These are phyloP conservation scores for Spisula solida DNA, from an alignment of 2,888 invertebrate genomes.

Conservation along the genomic window DNA sequence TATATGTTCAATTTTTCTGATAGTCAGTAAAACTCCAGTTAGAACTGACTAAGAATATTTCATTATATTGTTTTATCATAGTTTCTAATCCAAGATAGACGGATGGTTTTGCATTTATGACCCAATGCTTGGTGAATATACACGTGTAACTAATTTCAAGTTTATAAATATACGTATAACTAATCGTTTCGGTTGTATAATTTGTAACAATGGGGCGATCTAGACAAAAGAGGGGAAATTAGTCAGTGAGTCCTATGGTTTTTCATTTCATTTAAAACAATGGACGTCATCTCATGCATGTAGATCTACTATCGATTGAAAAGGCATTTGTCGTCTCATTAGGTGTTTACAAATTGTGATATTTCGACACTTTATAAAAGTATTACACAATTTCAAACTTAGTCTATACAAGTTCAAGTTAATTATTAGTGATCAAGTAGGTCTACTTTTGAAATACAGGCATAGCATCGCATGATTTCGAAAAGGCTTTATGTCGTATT, in stretches of 20 bases:
- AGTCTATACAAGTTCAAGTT: too few species aligned
- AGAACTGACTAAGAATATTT: neutral
- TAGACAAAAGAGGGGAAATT: conserved; percentile 10
- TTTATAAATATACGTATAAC: too few species aligned
- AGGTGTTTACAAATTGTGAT: neutral
- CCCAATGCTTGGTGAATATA: neutral
- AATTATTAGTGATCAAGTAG: too few species aligned
- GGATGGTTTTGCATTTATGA: neutral
- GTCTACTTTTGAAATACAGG: too few species aligned
- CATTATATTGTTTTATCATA: too few species aligned
- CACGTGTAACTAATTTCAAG: too few species aligned
- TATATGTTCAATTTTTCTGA: neutral
- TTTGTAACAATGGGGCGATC: neutral
- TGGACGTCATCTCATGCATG: neutral
- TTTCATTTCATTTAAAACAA: neutral
- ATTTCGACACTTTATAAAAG: neutral
- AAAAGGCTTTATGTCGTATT: too few species aligned
- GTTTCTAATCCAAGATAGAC: neutral
- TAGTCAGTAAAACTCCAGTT: neutral
- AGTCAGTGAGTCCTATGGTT: neutral
- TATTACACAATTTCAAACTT: too few species aligned
- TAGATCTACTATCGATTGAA: neutral
- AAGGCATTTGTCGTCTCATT: neutral
- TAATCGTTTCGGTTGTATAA: neutral
- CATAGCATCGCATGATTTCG: too few species aligned